Evolutionary conservation across 2,888 invertebrate genomes (phyloP).

Genomic region (Acleris sparsana): DNA sequence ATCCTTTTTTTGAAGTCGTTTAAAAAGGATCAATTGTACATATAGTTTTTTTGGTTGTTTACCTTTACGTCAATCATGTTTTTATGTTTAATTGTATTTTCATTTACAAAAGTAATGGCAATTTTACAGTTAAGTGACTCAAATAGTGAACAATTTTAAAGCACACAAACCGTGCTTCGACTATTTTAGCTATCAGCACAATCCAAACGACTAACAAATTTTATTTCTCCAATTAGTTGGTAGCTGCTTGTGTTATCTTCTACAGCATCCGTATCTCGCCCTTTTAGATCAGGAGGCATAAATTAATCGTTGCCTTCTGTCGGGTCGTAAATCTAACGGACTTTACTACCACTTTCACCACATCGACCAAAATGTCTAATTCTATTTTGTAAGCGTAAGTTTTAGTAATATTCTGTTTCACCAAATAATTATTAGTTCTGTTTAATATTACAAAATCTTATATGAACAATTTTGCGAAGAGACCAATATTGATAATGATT

Average conservation of each 20-base stretch:
- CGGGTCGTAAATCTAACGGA: conserved; percentile 27
- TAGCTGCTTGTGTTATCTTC: conserved; percentile 10
- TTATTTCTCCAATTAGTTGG: conserved; percentile 28
- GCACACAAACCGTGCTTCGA: no score
- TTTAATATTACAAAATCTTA: no score
- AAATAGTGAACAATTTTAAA: not conserved
- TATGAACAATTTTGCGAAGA: no score
- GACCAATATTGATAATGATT: no score
- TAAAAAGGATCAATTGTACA: no score
- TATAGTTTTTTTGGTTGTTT: no score
- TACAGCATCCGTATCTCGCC: conserved; percentile 18
- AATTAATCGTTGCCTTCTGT: conserved; percentile 30
- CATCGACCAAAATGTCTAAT: conserved; percentile 19
- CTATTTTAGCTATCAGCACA: conserved; percentile 9
- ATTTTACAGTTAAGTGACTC: not conserved
- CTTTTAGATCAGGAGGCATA: conserved; percentile 24
- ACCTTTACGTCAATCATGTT: no score
- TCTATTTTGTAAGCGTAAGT: conserved; percentile 20
- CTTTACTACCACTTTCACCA: conserved; percentile 35
- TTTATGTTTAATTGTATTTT: no score
- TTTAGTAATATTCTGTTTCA: not conserved
- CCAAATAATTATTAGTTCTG: no score
- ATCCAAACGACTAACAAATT: conserved; percentile 1
- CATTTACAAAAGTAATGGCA: not conserved
- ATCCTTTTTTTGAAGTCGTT: no score